Conservation (phyloP, 2,113 vertebrate species). For the Callospermophilus lateralis region DNA sequence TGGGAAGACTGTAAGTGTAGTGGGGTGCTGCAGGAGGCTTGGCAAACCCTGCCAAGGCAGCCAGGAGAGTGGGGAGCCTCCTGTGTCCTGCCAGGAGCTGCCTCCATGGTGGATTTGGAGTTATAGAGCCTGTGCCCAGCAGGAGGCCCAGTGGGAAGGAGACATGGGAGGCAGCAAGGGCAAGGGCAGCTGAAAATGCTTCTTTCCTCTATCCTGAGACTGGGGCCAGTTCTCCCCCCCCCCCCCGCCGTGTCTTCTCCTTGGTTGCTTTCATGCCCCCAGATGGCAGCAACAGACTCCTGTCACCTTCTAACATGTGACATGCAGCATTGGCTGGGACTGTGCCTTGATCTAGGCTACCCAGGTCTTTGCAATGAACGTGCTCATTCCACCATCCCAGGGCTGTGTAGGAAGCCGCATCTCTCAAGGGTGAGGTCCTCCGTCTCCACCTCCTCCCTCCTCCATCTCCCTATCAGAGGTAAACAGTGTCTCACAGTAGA, state of each 20-base stretch:
- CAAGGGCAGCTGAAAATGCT: too few relatives aligned
- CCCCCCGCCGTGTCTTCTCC: too few relatives aligned
- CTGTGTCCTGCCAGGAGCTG: background rate
- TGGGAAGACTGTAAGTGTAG: accelerated
- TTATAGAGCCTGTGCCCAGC: background rate
- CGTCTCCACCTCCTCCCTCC: background rate
- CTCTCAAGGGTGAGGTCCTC: background rate
- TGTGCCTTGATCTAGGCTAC: accelerated
- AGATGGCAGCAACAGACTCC: background rate
- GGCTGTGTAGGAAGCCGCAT: accelerated
- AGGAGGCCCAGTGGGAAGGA: background rate
- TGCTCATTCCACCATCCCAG: accelerated
- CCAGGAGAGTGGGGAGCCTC: background rate
- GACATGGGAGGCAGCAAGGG: accelerated
- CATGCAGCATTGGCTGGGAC: background rate
- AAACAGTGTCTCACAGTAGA: background rate
- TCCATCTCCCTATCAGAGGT: accelerated
- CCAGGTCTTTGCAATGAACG: accelerated
- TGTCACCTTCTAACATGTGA: background rate
- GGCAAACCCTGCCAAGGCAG: background rate
- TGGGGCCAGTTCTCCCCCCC: too few relatives aligned
- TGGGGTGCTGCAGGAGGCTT: background rate
- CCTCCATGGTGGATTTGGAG: background rate
- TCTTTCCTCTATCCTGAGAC: background rate
- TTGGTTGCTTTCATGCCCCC: background rate